phyloP scores from a whole-genome alignment of 2,797 vertebrate species.

The Anabas testudineus region DNA sequence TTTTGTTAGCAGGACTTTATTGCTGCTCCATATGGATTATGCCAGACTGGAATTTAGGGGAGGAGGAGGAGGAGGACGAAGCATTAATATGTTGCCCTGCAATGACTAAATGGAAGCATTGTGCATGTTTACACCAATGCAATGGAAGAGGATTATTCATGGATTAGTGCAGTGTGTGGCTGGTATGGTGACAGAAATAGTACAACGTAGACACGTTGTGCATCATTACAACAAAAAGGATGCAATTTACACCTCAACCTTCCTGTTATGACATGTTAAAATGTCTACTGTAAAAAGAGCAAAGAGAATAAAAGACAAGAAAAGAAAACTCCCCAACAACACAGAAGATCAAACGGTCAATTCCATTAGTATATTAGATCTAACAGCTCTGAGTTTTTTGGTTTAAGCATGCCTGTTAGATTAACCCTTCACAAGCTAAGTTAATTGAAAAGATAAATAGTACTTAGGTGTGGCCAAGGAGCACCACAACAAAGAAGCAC shows the following conservation, averaged over 20 bases:
- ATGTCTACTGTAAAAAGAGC: not conserved
- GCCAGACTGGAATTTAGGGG: slow-evolving; percentile 62
- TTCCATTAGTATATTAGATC: slow-evolving; percentile 60
- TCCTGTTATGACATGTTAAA: not conserved
- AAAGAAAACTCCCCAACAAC: slow-evolving; percentile 20
- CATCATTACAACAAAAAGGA: not conserved
- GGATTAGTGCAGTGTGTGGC: slow-evolving; percentile 64
- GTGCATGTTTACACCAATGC: slow-evolving; percentile 70
- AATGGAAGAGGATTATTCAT: slow-evolving; percentile 71
- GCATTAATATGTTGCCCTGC: slow-evolving; percentile 56
- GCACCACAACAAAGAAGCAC: slow-evolving; percentile 40
- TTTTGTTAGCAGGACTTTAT: slow-evolving; percentile 59
- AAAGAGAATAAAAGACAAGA: not conserved
- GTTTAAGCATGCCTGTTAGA: slow-evolving; percentile 39
- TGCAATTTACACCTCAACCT: slow-evolving; percentile 1
- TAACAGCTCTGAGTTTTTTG: slow-evolving; percentile 35
- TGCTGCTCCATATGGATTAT: slow-evolving; percentile 71
- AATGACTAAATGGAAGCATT: slow-evolving; percentile 63
- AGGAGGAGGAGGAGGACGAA: slow-evolving; percentile 42
- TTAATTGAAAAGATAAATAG: slow-evolving; percentile 68
- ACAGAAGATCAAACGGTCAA: slow-evolving; percentile 31
- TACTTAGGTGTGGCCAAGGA: slow-evolving; percentile 26
- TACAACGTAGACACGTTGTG: slow-evolving; percentile 31
- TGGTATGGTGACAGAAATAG: slow-evolving; percentile 44
- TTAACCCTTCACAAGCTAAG: slow-evolving; percentile 62